Percentiles rank a stretch among this genome's conserved stretches.
These are phyloP conservation scores for Zaprionus gabonicus DNA, from an alignment of 1,140 invertebrate species.

Conservation along the genomic window DNA sequence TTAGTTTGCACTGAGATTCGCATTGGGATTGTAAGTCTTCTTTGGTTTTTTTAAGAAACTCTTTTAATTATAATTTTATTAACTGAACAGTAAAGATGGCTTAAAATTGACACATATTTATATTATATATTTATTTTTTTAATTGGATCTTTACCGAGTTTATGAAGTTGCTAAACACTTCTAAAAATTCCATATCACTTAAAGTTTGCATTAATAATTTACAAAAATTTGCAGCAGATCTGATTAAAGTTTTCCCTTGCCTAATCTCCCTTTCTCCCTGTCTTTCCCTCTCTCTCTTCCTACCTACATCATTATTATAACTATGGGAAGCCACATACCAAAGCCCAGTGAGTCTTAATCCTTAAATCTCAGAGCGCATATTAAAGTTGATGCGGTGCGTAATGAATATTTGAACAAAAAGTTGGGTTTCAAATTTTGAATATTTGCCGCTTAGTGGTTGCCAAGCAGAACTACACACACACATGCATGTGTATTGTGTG, in stretches of 20 bases:
- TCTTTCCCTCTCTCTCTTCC: neutral
- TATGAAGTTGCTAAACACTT: neutral
- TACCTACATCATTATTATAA: neutral
- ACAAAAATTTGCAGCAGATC: neutral
- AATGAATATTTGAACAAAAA: conserved; percentile 1
- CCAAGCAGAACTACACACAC: too few relatives aligned
- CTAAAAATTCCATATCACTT: neutral
- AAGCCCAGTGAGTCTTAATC: neutral
- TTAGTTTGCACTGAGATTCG: too few relatives aligned
- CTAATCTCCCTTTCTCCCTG: neutral
- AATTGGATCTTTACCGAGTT: too few relatives aligned
- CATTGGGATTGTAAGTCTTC: too few relatives aligned
- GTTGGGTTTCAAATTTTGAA: neutral
- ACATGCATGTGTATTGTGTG: neutral
- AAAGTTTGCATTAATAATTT: neutral
- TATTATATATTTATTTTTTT: too few relatives aligned
- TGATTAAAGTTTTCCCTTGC: neutral
- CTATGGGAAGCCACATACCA: neutral
- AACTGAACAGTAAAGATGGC: too few relatives aligned
- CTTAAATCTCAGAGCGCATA: neutral
- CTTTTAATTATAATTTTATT: too few relatives aligned
- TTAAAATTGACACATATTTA: too few relatives aligned
- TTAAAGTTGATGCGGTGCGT: neutral
- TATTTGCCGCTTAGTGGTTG: neutral
- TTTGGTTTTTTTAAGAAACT: too few relatives aligned